Conservation (phyloP, 2,888 invertebrate genomes). For the Cerastis leucographa region DNA sequence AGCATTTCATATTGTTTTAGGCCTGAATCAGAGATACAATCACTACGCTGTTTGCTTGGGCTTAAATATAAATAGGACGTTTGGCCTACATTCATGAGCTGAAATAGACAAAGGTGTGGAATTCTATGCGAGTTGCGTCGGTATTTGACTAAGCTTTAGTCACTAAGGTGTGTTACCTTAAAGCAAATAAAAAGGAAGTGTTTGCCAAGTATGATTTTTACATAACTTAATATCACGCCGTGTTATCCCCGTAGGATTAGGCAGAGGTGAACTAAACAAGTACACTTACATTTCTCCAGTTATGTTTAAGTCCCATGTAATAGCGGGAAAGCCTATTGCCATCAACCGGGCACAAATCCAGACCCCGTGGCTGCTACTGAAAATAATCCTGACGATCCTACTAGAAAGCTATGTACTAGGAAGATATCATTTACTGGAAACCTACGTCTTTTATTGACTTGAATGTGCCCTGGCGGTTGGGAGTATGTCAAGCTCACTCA, state of each 20-base stretch:
- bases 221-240: neutral
- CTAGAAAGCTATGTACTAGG: too few species aligned
- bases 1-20: constrained; percentile 53
- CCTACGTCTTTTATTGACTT: too few species aligned
- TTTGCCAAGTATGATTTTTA: neutral
- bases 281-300: neutral
- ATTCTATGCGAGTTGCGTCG: neutral
- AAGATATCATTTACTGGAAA: too few species aligned
- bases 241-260: neutral
- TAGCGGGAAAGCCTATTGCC: neutral
- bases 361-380: neutral
- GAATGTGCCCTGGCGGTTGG: too few species aligned
- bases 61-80: constrained; percentile 51
- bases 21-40: constrained; percentile 43
- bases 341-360: neutral
- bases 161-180: constrained; percentile 13
- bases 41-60: constrained; percentile 32
- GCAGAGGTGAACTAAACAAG: neutral
- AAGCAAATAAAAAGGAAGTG: neutral
- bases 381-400: too few species aligned
- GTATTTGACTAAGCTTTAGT: constrained; percentile 3
- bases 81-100: constrained; percentile 53
- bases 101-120: constrained; percentile 29
- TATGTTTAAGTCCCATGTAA: neutral
- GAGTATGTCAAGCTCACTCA: too few species aligned